Conservation (phyloP, 2,113 vertebrate genomes). For the Raphicerus campestris region DNA sequence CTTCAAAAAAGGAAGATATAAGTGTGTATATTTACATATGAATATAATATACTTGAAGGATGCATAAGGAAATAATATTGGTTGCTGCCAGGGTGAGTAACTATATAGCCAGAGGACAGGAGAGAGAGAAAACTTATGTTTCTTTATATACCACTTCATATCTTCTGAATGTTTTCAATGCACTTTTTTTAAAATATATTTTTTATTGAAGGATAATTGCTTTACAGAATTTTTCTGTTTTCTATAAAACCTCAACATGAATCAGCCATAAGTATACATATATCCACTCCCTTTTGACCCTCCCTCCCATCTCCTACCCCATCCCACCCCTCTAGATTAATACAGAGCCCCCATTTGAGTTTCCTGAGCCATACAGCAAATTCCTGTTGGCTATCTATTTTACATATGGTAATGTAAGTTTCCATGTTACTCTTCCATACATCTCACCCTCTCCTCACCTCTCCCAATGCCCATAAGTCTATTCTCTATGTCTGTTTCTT, state of each 20-base stretch:
- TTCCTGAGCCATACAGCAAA: neutral
- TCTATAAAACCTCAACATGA: neutral
- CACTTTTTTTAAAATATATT: neutral
- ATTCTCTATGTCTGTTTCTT: neutral
- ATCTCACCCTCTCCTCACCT: neutral
- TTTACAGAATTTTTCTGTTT: neutral
- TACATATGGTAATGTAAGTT: neutral
- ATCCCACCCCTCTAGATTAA: neutral
- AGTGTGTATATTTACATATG: neutral
- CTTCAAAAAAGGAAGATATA: neutral
- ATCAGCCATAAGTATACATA: neutral
- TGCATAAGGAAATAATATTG: neutral
- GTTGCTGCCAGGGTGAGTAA: neutral
- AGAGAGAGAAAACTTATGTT: neutral
- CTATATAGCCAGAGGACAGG: neutral
- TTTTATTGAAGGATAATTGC: neutral
- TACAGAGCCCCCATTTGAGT: neutral
- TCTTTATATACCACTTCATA: neutral
- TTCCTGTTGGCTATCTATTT: neutral
- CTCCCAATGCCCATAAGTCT: neutral
- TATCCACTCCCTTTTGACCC: neutral
- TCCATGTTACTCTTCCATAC: neutral
- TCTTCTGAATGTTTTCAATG: neutral
- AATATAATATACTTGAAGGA: neutral
- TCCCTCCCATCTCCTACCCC: neutral